These are phyloP conservation scores for Drymodes brunneopygia DNA, from an alignment of 2,113 vertebrate species.

Conservation along the genomic window DNA sequence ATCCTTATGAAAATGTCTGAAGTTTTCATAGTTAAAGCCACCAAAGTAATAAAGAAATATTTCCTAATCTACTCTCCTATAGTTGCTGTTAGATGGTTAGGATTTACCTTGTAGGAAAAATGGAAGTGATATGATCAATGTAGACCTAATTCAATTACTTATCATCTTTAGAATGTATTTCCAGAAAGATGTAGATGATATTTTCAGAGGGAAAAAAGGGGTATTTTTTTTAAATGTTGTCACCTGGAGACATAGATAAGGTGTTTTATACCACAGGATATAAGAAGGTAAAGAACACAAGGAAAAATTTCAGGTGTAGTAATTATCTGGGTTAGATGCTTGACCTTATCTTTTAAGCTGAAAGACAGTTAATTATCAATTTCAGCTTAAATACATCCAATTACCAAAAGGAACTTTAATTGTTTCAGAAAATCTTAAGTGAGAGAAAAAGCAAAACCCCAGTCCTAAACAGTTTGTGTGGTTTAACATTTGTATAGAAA, in stretches of 20 bases:
- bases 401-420: constrained; percentile 73
- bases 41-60: neutral
- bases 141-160: constrained; percentile 64
- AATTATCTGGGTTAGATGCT: constrained; percentile 72
- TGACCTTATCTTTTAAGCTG: constrained; percentile 79
- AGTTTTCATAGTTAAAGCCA: neutral
- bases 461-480: neutral
- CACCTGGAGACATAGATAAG: constrained; percentile 58
- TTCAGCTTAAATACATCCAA: constrained; percentile 80
- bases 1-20: neutral
- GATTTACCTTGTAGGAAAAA: constrained; percentile 41
- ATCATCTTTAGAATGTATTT: constrained; percentile 50
- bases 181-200: constrained; percentile 50
- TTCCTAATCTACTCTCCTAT: neutral
- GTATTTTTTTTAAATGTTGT: constrained; percentile 54
- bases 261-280: constrained; percentile 42
- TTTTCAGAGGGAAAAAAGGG: neutral
- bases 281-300: constrained; percentile 64
- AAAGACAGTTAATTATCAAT: constrained; percentile 84
- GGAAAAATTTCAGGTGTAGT: constrained; percentile 72
- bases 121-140: constrained; percentile 20
- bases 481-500: neutral
- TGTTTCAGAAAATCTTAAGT: constrained; percentile 32
- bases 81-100: constrained; percentile 9
- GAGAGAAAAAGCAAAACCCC: neutral